Percentiles rank a stretch among this genome's conserved stretches.
Conservation (phyloP, 2,797 vertebrate genomes). For the Microctenopoma steveboyesi region DNA sequence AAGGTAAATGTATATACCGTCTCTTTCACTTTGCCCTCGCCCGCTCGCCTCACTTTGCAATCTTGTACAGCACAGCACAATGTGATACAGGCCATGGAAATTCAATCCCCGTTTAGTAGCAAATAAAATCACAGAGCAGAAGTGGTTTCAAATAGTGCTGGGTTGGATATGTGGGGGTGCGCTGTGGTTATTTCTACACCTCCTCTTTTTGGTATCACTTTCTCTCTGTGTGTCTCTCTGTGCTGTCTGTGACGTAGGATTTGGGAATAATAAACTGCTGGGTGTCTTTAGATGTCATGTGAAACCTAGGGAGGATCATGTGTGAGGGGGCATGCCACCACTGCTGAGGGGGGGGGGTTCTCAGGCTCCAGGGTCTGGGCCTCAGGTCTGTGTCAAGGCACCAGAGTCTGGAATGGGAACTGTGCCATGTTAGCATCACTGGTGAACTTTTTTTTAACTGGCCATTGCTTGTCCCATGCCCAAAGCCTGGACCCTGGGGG, state of each 20-base stretch:
- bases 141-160: slow-evolving; percentile 84
- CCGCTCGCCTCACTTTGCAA: slow-evolving; percentile 77
- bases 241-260: slow-evolving; percentile 66
- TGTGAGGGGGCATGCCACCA: slow-evolving; percentile 64
- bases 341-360: slow-evolving; percentile 48
- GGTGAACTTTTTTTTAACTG: slow-evolving; percentile 41
- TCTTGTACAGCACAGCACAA: slow-evolving; percentile 86
- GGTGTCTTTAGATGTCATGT: slow-evolving; percentile 80
- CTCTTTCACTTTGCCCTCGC: slow-evolving; percentile 74
- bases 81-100: slow-evolving; percentile 85
- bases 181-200: slow-evolving; percentile 79
- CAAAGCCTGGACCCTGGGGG: slow-evolving; percentile 23
- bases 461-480: slow-evolving; percentile 51
- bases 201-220: slow-evolving; percentile 71
- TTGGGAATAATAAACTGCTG: slow-evolving; percentile 74
- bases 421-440: slow-evolving; percentile 60
- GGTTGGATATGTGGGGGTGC: slow-evolving; percentile 66
- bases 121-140: slow-evolving; percentile 84
- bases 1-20: slow-evolving; percentile 85
- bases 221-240: slow-evolving; percentile 68
- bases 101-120: slow-evolving; percentile 85
- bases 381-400: slow-evolving; percentile 39
- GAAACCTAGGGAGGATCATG: slow-evolving; percentile 79
- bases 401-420: slow-evolving; percentile 61
- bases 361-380: slow-evolving; percentile 52